phyloP scores from a whole-genome alignment of 2,797 vertebrate genomes.

The Darevskia nairensis region DNA sequence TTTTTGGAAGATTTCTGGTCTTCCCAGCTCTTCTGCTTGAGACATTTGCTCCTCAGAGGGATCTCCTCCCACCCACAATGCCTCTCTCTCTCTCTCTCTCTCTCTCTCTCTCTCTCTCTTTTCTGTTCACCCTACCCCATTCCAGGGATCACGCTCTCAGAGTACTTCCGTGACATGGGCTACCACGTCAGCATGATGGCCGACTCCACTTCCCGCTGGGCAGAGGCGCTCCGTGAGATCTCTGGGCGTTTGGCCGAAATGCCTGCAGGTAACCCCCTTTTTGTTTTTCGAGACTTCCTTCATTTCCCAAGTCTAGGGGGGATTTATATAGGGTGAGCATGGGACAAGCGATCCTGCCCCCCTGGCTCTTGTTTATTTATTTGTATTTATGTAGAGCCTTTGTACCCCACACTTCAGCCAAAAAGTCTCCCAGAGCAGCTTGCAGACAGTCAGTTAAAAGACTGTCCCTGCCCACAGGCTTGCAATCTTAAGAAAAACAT shows the following conservation, averaged over 20 bases:
- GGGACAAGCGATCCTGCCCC: background rate
- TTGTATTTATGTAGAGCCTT: too few species aligned
- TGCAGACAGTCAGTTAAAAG: too few species aligned
- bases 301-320: background rate
- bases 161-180: constrained; percentile 77
- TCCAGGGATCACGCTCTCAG: constrained; percentile 70
- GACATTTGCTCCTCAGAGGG: background rate
- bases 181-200: constrained; percentile 75
- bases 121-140: background rate
- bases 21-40: background rate
- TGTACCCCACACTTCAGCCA: too few species aligned
- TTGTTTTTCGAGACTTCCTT: background rate
- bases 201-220: constrained; percentile 77
- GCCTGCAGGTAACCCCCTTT: constrained; percentile 66
- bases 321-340: background rate
- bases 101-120: too few species aligned
- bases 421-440: too few species aligned
- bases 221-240: constrained; percentile 72
- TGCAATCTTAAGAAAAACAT: too few species aligned
- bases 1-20: background rate
- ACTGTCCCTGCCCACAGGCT: too few species aligned
- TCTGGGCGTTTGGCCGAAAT: constrained; percentile 75
- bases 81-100: background rate
- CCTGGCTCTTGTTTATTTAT: too few species aligned
- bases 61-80: too few species aligned